Base-by-base conservation (phyloP, 2,797 vertebrate genomes). In the Centroberyx gerrardi region DNA sequence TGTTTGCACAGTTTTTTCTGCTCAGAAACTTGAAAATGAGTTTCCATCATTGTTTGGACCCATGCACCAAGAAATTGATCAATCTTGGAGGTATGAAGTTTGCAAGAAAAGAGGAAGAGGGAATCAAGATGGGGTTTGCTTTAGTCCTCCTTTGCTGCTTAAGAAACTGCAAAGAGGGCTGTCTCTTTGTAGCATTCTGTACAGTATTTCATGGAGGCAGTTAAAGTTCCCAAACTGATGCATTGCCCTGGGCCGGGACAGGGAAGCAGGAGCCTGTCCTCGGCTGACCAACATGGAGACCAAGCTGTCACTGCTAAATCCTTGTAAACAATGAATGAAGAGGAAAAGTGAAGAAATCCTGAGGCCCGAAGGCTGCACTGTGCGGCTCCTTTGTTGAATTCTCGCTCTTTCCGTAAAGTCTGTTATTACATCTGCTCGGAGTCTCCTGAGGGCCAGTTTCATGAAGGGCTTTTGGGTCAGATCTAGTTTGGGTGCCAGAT, bases 81-180 rank as follows among this genome's bases (percentile, higher is more conserved):
- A 15, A 13, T 22, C 12, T n/a, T 44, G 29, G 31, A 9, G 44
- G 44, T 27, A 22, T 13, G 18, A 42, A 1, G 56, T 8, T 52
- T 14, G 6, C 22, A 38, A 61, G 38, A 31, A 61, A 61, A 27
- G n/a, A 27, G 38, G 59, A 17, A 9, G 15, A 8, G n/a, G 59
- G 38, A 44, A 55, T 63, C 48, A 31, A 33, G 64, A 69, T n/a
- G 18, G 3, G 49, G 17, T 31, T 68, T 33, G 18, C 58, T 58
- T 54, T 66, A 42, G 38, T 27, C 38, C 18, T 61, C 59, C 12
- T 40, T 18, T 68, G 53, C 54, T 67, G 44, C 1, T 4, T 72
- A 58, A 64, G 64, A 71, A 68, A 40, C 9, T 17, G 44, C 42
- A 31, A 59, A 59, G 55, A 17, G 14, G 29, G 28, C 7, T 56